These are phyloP conservation scores for Auanema freiburgensis DNA, from an alignment of 2,888 invertebrate genomes.

Conservation along the genomic window DNA sequence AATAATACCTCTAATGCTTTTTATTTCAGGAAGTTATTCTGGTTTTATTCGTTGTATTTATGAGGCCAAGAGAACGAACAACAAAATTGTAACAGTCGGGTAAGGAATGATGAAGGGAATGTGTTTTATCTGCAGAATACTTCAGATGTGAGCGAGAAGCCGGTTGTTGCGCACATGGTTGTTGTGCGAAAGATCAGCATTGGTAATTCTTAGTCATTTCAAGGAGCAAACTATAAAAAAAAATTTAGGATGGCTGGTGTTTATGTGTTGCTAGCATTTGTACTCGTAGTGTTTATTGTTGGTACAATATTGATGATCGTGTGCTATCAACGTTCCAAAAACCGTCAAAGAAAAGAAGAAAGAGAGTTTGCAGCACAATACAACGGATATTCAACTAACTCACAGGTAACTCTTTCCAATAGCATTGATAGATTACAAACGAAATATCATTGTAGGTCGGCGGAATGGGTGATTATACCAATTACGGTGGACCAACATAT, in stretches of 20 bases:
- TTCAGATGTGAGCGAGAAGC: slow-evolving; percentile 57
- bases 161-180: slow-evolving; percentile 59
- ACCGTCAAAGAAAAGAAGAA: slow-evolving; percentile 51
- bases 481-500: too few species aligned
- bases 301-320: slow-evolving; percentile 57
- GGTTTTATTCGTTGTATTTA: slow-evolving; percentile 59
- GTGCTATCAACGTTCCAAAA: slow-evolving; percentile 57
- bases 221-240: background rate
- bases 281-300: slow-evolving; percentile 57
- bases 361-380: slow-evolving; percentile 51
- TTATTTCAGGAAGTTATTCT: slow-evolving; percentile 52
- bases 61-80: slow-evolving; percentile 56
- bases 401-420: slow-evolving; percentile 27
- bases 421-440: background rate
- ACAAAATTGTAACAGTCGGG: slow-evolving; percentile 59
- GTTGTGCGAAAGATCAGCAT: slow-evolving; percentile 64
- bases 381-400: slow-evolving; percentile 38
- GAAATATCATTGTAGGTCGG: too few species aligned
- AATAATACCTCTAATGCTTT: too few species aligned
- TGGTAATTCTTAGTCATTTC: slow-evolving; percentile 38
- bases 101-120: slow-evolving; percentile 17
- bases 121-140: background rate
- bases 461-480: too few species aligned
- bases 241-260: slow-evolving; percentile 59
- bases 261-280: slow-evolving; percentile 58